Percentiles rank a stretch among this genome's conserved stretches.
Evolutionary conservation across 2,797 vertebrate species (phyloP).

Genomic region (Vipera latastei): DNA sequence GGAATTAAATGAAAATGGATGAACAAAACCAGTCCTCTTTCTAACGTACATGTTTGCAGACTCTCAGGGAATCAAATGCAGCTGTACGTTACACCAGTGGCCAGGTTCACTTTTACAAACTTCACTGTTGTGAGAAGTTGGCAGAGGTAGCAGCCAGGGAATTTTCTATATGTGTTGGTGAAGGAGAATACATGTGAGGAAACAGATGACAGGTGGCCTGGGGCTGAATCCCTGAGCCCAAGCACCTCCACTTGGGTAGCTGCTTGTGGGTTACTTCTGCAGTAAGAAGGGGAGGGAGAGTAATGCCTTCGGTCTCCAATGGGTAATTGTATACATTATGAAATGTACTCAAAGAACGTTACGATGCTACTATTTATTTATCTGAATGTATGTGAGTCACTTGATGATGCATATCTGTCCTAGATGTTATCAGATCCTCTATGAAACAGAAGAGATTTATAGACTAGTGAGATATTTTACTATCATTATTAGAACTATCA

Average conservation of each 20-base stretch:
- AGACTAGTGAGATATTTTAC: background rate
- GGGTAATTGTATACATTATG: background rate
- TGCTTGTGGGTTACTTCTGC: background rate
- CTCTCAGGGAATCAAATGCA: background rate
- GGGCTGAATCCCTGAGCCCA: background rate
- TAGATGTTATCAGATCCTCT: background rate
- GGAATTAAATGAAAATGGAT: background rate
- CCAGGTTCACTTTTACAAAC: background rate
- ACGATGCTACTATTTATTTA: background rate
- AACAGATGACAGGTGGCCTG: background rate
- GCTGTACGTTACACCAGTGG: background rate
- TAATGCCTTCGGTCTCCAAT: background rate
- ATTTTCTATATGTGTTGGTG: background rate
- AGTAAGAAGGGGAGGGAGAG: background rate
- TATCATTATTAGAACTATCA: background rate
- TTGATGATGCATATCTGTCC: background rate
- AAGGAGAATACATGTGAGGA: background rate
- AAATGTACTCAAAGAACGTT: background rate
- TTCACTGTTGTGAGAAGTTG: background rate
- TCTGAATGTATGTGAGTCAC: background rate
- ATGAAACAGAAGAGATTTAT: background rate
- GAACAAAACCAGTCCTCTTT: background rate
- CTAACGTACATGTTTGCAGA: background rate
- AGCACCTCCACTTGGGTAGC: background rate
- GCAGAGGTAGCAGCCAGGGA: background rate